Evolutionary conservation across 2,888 invertebrate genomes (phyloP).

Genomic region (Drosophila kanekoi): DNA sequence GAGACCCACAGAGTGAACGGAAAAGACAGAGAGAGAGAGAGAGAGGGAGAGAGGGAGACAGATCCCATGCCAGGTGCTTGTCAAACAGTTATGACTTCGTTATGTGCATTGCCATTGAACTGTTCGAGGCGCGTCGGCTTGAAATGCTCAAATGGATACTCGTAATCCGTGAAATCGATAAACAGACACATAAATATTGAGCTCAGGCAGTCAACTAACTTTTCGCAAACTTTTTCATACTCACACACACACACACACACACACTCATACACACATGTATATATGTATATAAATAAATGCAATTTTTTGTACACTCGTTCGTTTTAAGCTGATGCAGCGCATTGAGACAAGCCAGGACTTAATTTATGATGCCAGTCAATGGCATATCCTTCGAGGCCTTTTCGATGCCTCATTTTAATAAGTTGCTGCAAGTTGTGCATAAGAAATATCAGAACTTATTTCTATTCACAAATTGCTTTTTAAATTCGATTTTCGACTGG

Average conservation of each 20-base stretch:
- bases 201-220: constrained; percentile 36
- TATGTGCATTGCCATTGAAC: constrained; percentile 28
- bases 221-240: constrained; percentile 29
- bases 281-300: constrained; percentile 14
- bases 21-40: neutral
- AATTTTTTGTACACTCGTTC: constrained; percentile 31
- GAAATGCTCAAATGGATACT: constrained; percentile 27
- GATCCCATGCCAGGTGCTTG: constrained; percentile 49
- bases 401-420: neutral
- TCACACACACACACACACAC: neutral
- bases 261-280: neutral
- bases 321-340: neutral
- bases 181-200: constrained; percentile 43
- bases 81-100: constrained; percentile 52
- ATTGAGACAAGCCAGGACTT: constrained; percentile 1
- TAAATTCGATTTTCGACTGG: too few relatives aligned
- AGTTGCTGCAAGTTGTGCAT: too few relatives aligned
- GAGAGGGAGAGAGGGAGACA: neutral
- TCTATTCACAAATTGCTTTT: too few relatives aligned
- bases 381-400: neutral
- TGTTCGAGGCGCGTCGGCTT: neutral
- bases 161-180: constrained; percentile 50
- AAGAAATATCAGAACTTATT: too few relatives aligned
- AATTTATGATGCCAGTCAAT: constrained; percentile 20
- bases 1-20: neutral